A percentile compares a stretch with the other conserved stretches of the same genome.
These are phyloP conservation scores for Anas acuta DNA, from an alignment of 2,797 vertebrate genomes.

Conservation along the genomic window DNA sequence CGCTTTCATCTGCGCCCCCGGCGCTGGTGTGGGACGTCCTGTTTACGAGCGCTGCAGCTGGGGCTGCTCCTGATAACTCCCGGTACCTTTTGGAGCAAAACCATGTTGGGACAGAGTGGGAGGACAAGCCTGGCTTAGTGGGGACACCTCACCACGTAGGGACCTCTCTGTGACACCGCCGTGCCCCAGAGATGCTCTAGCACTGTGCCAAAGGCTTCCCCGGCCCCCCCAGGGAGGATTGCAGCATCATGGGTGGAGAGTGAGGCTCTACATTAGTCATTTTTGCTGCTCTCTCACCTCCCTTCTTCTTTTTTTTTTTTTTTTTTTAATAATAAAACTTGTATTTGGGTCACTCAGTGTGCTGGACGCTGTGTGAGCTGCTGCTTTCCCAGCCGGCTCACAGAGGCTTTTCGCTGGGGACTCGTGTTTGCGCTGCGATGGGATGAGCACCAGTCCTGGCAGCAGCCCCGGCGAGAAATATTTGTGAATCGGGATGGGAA, in stretches of 20 bases:
- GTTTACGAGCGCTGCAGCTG: slow-evolving; percentile 10
- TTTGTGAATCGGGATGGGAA: not conserved
- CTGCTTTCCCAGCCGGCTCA: not conserved
- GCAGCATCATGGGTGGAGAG: not conserved
- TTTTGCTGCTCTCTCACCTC: not conserved
- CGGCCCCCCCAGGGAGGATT: not conserved
- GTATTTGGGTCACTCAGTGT: not conserved
- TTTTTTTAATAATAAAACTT: not conserved
- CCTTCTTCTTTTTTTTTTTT: not conserved
- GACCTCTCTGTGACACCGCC: rapidly evolving
- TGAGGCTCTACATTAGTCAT: rapidly evolving
- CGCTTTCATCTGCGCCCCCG: slow-evolving; percentile 48
- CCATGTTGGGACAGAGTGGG: not conserved
- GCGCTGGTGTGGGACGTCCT: slow-evolving; percentile 15
- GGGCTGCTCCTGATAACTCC: not conserved
- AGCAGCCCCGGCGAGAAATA: rapidly evolving
- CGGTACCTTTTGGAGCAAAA: not conserved
- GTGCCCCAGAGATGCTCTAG: not conserved
- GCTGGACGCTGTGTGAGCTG: not conserved
- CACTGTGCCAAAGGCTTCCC: not conserved
- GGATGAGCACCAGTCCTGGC: not conserved
- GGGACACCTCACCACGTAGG: rapidly evolving
- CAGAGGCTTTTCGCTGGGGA: not conserved
- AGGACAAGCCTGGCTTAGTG: rapidly evolving
- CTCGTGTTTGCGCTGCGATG: rapidly evolving